Conservation (phyloP, 2,113 vertebrate genomes). For the Corythornis vintsioides region DNA sequence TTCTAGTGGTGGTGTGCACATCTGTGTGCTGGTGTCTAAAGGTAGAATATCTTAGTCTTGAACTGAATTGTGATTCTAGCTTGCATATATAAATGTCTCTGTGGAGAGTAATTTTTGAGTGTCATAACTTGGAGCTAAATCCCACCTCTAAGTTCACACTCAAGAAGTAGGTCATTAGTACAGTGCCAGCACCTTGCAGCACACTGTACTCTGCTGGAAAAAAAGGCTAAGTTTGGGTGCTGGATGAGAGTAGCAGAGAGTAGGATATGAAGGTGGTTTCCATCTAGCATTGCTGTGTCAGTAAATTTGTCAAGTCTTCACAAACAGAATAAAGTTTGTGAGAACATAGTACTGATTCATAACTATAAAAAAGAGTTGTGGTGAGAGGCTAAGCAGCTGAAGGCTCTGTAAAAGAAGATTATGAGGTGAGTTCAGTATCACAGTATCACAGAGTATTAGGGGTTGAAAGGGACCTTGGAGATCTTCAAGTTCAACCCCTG, state of each 20-base stretch:
- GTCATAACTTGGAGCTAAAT: background rate
- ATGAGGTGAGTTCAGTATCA: background rate
- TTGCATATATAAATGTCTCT: background rate
- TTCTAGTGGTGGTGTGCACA: background rate
- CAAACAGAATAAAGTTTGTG: background rate
- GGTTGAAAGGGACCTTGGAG: too few species aligned
- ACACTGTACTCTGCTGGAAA: background rate
- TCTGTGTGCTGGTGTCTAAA: background rate
- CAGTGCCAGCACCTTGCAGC: background rate
- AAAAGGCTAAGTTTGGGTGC: background rate
- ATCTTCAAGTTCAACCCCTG: too few species aligned
- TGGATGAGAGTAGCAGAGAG: background rate
- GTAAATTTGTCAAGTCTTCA: background rate
- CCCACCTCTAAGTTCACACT: background rate
- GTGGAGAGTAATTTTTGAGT: background rate
- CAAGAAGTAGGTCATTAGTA: background rate
- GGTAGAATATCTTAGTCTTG: background rate
- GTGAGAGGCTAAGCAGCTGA: background rate
- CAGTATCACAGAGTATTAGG: too few species aligned
- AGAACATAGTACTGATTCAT: background rate
- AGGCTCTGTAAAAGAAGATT: background rate
- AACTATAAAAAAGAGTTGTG: background rate
- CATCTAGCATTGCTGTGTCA: background rate
- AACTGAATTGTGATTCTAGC: background rate
- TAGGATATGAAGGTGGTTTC: background rate